Percentiles rank a stretch among this genome's conserved stretches.
These are phyloP conservation scores for Holacanthus passer DNA, from an alignment of 2,113 vertebrate genomes.

Conservation along the genomic window DNA sequence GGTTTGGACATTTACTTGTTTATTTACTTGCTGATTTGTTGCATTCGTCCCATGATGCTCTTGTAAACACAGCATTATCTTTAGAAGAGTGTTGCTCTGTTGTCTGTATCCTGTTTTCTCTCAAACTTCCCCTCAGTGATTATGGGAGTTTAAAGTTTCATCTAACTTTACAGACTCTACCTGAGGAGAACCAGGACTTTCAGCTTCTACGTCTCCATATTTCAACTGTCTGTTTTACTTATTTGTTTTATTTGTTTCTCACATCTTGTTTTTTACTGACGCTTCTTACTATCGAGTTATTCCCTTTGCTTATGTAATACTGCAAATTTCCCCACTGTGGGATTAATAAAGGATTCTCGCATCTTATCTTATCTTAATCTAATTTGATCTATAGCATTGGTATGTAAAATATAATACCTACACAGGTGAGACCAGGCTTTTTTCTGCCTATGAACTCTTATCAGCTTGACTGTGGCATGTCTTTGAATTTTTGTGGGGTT, in stretches of 20 bases:
- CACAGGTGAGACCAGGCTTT: conserved; percentile 26
- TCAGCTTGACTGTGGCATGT: conserved; percentile 51
- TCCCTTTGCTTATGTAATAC: no score
- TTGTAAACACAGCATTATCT: conserved; percentile 52
- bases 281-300: no score
- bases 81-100: conserved; percentile 12
- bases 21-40: conserved; percentile 50
- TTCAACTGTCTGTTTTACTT: no score
- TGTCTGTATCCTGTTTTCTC: conserved; percentile 60
- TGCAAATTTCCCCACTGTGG: no score
- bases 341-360: no score
- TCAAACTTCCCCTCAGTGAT: conserved; percentile 55
- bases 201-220: no score
- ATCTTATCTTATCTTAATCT: no score
- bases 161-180: no score
- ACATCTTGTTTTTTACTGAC: no score
- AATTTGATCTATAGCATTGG: conserved; percentile 60
- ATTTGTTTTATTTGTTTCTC: no score
- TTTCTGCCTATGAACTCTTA: conserved; percentile 36
- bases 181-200: no score
- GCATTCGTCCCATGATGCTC: conserved; percentile 42
- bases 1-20: conserved; percentile 34
- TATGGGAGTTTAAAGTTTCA: conserved; percentile 49
- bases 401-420: conserved; percentile 55
- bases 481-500: conserved; percentile 61